Evolutionary conservation across 2,888 invertebrate species (phyloP), one percentile per base, ranked within the genome.

Genomic region (Morpho deidamia): DNA sequence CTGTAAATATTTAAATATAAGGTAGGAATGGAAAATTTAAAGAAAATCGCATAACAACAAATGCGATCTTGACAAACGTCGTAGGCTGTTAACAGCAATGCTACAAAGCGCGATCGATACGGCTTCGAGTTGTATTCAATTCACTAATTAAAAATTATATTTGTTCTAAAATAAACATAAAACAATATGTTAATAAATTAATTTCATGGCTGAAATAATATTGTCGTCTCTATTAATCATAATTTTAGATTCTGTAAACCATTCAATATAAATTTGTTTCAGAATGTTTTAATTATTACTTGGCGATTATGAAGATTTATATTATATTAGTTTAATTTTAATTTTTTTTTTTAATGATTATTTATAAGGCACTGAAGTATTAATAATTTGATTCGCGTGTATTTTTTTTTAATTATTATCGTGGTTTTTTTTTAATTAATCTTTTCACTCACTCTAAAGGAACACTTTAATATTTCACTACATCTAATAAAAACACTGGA

Each of bases 401-500:
- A 10, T n/a, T 40, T 37, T 43, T 35, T 33, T 11, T 9, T 32
- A 35, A 12, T 23, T 14, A 23, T 46, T 23, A 35, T 52, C 49
- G 41, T 44, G 43, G 7, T 45, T 32, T 23, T 42, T 1, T 11
- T 23, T 37, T 11, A 43, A 23, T 14, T 10, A 11, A 23, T 32
- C 42, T 42, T 45, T 43, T 33, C 55, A 58, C 58, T 58, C 58
- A 58, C 58, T 58, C 34, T 49, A 58, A 52, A 45, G 44, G 53
- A 49, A 53, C 54, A 54, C 54, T 54, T 54, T 41, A 50, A 54
- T 54, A 50, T 50, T 45, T 41, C 55, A 58, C 57, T 58, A 58
- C 55, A 52, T 55, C 69, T 76, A 77, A 73, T 77, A 81, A 81
- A 77, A 83, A 78, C 79, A 83, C 79, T 70, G 64, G 62, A 72